These are phyloP conservation scores for Armadillidium nasatum DNA, from an alignment of 1,140 invertebrate species.

Conservation along the genomic window DNA sequence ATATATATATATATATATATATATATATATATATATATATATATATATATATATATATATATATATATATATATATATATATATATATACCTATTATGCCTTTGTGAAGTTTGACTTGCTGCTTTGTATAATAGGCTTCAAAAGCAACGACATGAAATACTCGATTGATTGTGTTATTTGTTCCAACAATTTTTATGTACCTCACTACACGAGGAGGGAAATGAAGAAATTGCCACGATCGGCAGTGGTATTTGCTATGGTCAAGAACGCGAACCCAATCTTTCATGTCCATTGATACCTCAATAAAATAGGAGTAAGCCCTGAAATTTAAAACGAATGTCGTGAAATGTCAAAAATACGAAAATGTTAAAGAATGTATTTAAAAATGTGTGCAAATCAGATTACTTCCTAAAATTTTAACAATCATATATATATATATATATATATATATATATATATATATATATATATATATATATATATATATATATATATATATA, in stretches of 20 bases:
- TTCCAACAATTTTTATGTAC: conserved; percentile 84
- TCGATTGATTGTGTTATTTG: conserved; percentile 92
- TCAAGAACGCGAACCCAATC: conserved; percentile 91
- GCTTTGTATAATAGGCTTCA: conserved; percentile 78
- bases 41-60: not conserved
- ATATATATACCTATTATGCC: conserved; percentile 57
- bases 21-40: conserved; percentile 1
- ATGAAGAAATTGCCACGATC: conserved; percentile 94
- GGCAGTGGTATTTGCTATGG: conserved; percentile 81
- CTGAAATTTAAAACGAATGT: conserved; percentile 51
- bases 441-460: no score
- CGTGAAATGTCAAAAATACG: not conserved
- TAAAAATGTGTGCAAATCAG: no score
- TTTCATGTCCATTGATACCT: conserved; percentile 92
- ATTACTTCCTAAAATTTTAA: no score
- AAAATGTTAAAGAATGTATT: no score
- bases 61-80: not conserved
- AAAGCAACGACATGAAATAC: conserved; percentile 90
- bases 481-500: no score
- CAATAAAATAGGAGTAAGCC: conserved; percentile 94
- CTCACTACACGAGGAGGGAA: conserved; percentile 80
- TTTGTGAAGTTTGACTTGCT: conserved; percentile 66
- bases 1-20: conserved; percentile 12
- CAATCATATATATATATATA: no score
- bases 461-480: no score